These are phyloP conservation scores for Malurus splendens DNA, from an alignment of 2,797 vertebrate species.

Conservation along the genomic window DNA sequence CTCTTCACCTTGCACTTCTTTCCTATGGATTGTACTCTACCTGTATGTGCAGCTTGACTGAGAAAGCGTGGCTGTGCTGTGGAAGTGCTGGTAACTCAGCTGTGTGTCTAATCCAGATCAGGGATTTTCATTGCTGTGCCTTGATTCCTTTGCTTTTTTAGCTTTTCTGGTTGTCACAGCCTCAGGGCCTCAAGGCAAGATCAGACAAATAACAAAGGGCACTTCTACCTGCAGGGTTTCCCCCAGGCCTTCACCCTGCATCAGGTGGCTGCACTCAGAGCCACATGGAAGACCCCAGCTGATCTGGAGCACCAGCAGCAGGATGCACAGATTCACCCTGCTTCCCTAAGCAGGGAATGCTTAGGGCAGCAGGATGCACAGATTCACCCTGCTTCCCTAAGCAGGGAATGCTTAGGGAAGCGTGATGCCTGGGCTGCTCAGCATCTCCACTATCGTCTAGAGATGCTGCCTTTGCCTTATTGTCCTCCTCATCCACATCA, in stretches of 20 bases:
- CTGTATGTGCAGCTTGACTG: neutral
- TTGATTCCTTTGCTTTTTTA: neutral
- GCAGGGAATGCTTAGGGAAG: too few species aligned
- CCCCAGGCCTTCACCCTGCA: neutral
- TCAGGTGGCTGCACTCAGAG: neutral
- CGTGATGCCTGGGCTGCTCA: neutral
- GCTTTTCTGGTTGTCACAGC: neutral
- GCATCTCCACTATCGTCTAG: neutral
- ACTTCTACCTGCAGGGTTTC: neutral
- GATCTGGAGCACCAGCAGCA: neutral
- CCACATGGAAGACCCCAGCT: neutral
- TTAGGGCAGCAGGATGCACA: neutral
- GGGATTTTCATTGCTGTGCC: neutral
- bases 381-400: neutral
- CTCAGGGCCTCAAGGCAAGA: neutral
- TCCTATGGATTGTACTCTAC: neutral
- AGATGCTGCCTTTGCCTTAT: fast-evolving
- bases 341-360: neutral
- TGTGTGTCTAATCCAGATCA: neutral
- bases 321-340: neutral
- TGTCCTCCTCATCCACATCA: neutral
- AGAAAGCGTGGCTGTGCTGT: neutral
- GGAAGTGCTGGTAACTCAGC: neutral
- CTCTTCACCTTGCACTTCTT: neutral
- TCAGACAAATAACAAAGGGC: neutral